Base-by-base conservation (phyloP, 1,140 invertebrate genomes). In the Anastrepha ludens region DNA sequence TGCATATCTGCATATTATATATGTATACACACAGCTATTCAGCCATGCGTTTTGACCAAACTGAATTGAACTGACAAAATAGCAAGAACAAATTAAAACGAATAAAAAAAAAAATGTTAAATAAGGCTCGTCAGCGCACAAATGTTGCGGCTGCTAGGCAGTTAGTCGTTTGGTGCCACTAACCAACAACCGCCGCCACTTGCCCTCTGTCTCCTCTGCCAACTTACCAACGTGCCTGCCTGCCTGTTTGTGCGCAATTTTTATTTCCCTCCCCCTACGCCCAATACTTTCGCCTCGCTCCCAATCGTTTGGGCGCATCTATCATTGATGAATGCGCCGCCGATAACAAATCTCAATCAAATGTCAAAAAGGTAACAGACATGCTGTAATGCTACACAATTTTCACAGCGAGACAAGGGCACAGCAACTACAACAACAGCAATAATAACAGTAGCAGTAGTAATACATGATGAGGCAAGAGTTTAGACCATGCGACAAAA, bases 261-360 rank as follows among this genome's bases (percentile, higher is more conserved):
- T 6, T 55, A 9, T 55, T 11, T 55, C 50, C 50, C 6, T 55
- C 50, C 50, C 2, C 2, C 50, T 55, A 55, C 50, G 11, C 29
- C 29, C 29, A 29, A 29, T 29, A 29, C 29, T 29, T 29, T 55
- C 0, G 50, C 50, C 11, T 55, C 6, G 50, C 6, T 11, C 6
- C 11, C 29, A 9, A 55, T 7, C 44, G 67, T 20, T 87, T 58
- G 65, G 20, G 78, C 86, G 86, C 85, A 86, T 92, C 91, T 92
- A 91, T 92, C 91, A 92, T 92, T 92, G 91, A 92, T 92, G 91
- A 92, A 91, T 92, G 89, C 89, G 89, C 74, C 90, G 91, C 91
- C 91, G 91, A 92, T 92, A 92, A 92, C 91, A 92, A 92, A 92
- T 92, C 91, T 92, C 91, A 92, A 92, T 92, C 91, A 92, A 92